Conservation (phyloP, 2,113 vertebrate genomes). For the Lucifuga dentata region DNA sequence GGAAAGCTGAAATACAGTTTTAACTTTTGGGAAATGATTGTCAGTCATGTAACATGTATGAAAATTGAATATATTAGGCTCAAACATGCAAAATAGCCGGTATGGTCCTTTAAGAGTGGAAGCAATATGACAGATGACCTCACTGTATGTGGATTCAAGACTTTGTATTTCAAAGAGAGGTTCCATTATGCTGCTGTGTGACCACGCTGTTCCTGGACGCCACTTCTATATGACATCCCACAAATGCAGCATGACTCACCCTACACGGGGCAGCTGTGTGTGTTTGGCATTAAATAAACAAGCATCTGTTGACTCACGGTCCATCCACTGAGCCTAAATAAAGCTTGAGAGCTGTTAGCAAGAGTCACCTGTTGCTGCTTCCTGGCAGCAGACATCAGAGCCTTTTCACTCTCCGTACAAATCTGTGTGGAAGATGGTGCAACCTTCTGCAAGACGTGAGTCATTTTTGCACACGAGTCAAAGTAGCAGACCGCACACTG, state of each 20-base stretch:
- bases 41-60: too few species aligned
- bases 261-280: conserved; percentile 56
- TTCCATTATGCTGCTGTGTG: conserved; percentile 31
- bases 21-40: too few species aligned
- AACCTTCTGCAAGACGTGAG: conserved; percentile 19
- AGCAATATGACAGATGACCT: conserved; percentile 46
- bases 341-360: conserved; percentile 45
- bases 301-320: conserved; percentile 53
- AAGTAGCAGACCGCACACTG: neutral
- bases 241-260: conserved; percentile 52
- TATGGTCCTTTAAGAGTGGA: too few species aligned
- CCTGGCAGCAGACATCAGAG: neutral
- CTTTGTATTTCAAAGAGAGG: conserved; percentile 24
- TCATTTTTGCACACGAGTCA: conserved; percentile 25
- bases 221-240: conserved; percentile 53
- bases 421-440: conserved; percentile 8
- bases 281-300: conserved; percentile 54
- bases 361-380: conserved; percentile 43
- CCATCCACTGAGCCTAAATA: conserved; percentile 42
- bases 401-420: neutral
- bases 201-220: conserved; percentile 12
- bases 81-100: too few species aligned
- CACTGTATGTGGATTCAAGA: neutral
- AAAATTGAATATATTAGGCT: too few species aligned
- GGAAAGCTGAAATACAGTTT: too few species aligned